Evolutionary conservation across 1,140 invertebrate genomes (phyloP), one percentile per base, ranked within the genome.

Genomic region (Meloidogyne hapla): DNA sequence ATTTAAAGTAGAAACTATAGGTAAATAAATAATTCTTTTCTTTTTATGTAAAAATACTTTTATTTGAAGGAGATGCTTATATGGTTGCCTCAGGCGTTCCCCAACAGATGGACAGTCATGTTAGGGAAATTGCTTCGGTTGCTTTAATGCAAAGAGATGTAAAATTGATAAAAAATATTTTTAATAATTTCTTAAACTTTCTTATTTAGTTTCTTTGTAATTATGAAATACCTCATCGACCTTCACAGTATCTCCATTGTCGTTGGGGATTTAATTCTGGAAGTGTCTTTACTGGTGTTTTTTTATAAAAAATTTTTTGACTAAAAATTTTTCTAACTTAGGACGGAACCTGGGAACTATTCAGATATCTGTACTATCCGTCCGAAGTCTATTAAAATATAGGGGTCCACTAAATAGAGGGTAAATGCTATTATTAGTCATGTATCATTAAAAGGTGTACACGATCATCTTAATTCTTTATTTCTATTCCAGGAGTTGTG

Each of bases 231-330:
- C 81, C 81, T 3, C 81, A 82, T 74, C 26, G 82, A 69, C 81
- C 81, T 26, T 79, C 74, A 2, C 77, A 82, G 21, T 74, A 79
- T 40, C 40, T 82, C 33, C 81, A 82, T 42, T 82, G 81, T 48
- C 82, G 81, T 23, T 82, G 81, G 81, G 81, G 81, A 12, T 82
- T 82, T 65, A 82, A 82, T 70, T 81, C 81, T 40, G 81, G 81
- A 26, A 79, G 79, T 40, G 81, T 82, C 10, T 82, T 82, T 40
- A 82, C 81, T 15, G 81, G 80, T 33, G n/a, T 12, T 28, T 26
- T 25, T 45, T 71, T 61, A 9, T 28, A 28, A 40, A 40, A 25
- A 1, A 69, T 33, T 69, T 15, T 21, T 25, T 33, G 33, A 8
- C 9, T 33, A 1, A n/a, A n/a, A n/a, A n/a, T n/a, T n/a, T n/a